Percentiles rank a stretch among this genome's conserved stretches.
phyloP scores from a whole-genome alignment of 2,113 vertebrate genomes.

The western clawed frog (Xenopus tropicalis) region UCB_Xtro_10.0 CM004449.2:101602001-101602500 shows the following conservation, averaged over 20 bases:
- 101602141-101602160: conserved; percentile 38
- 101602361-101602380: too few relatives aligned
- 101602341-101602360: too few relatives aligned
- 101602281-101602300: too few relatives aligned
- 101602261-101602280: too few relatives aligned
- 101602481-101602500: too few relatives aligned
- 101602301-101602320: too few relatives aligned
- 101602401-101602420: too few relatives aligned
- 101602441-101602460: too few relatives aligned
- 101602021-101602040: conserved; percentile 2
- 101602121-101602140: background rate
- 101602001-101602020: background rate
- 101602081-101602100: conserved; percentile 5
- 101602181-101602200: conserved; percentile 5
- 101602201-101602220: background rate
- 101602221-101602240: background rate
- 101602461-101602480: too few relatives aligned
- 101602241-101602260: background rate
- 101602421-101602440: too few relatives aligned
- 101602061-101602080: conserved; percentile 21
- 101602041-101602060: background rate
- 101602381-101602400: too few relatives aligned
- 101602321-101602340: too few relatives aligned
- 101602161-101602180: conserved; percentile 24
- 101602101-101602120: conserved; percentile 23